A percentile compares a stretch with the other conserved stretches of the same genome.
phyloP scores from a whole-genome alignment of 2,797 vertebrate genomes.

The Nasua narica region DNA sequence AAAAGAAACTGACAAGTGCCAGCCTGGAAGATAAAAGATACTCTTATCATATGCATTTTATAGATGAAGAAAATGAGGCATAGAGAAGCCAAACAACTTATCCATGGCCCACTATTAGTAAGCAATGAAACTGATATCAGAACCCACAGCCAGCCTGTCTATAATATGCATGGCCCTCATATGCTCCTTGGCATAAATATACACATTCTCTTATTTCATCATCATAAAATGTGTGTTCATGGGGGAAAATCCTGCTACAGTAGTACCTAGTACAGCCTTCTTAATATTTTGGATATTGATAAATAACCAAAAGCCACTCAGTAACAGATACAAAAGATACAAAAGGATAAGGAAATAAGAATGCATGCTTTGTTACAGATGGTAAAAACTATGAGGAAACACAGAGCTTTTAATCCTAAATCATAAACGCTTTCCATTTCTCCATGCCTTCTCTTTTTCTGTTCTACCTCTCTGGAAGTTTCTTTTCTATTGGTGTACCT shows the following conservation, averaged over 20 bases:
- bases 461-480: background rate
- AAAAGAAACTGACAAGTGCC: background rate
- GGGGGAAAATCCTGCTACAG: background rate
- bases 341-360: background rate
- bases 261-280: background rate
- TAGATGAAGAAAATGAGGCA: background rate
- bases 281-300: background rate
- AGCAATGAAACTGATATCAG: background rate
- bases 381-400: background rate
- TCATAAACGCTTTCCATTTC: constrained; percentile 24
- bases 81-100: background rate
- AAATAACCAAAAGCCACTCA: constrained; percentile 21
- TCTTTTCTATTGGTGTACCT: constrained; percentile 12
- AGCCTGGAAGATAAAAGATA: background rate
- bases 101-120: background rate
- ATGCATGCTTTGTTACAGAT: background rate
- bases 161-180: background rate
- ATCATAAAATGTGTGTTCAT: background rate
- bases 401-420: background rate
- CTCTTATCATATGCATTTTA: background rate
- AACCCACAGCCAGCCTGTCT: background rate
- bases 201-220: background rate
- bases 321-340: background rate
- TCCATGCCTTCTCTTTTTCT: background rate
- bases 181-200: background rate